Conservation (phyloP, 2,797 vertebrate genomes). For the Pogoniulus pusillus region DNA sequence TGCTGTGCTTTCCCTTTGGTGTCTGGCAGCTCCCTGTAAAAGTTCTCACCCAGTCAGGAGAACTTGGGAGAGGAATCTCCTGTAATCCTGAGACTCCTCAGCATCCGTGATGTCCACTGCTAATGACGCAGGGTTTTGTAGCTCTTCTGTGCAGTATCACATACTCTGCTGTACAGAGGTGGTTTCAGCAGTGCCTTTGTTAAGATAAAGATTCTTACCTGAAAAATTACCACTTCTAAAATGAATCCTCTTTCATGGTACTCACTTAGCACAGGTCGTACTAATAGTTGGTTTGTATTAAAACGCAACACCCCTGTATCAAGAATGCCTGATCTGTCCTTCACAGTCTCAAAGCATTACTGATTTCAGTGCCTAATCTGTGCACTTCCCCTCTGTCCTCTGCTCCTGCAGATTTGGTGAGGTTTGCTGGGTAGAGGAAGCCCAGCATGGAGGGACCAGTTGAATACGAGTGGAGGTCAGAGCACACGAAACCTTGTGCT, state of each 20-base stretch:
- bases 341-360: background rate
- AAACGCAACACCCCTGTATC: background rate
- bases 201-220: background rate
- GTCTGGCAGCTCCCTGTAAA: background rate
- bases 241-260: background rate
- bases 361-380: too few relatives aligned
- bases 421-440: background rate
- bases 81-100: accelerated
- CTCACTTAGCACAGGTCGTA: accelerated
- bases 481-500: background rate
- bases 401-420: background rate
- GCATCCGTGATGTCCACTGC: accelerated
- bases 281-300: background rate
- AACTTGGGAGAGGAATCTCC: background rate
- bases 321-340: background rate
- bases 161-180: accelerated
- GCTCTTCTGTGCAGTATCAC: background rate
- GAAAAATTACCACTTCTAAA: background rate
- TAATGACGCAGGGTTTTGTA: accelerated
- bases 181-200: background rate
- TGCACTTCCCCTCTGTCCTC: background rate
- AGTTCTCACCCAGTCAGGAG: background rate
- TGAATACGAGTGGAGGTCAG: accelerated
- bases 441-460: background rate
- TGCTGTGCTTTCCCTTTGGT: background rate